Percentiles rank a stretch among this genome's conserved stretches.
Conservation (phyloP, 2,888 invertebrate genomes). For the Didymodactylos carnosus region DNA sequence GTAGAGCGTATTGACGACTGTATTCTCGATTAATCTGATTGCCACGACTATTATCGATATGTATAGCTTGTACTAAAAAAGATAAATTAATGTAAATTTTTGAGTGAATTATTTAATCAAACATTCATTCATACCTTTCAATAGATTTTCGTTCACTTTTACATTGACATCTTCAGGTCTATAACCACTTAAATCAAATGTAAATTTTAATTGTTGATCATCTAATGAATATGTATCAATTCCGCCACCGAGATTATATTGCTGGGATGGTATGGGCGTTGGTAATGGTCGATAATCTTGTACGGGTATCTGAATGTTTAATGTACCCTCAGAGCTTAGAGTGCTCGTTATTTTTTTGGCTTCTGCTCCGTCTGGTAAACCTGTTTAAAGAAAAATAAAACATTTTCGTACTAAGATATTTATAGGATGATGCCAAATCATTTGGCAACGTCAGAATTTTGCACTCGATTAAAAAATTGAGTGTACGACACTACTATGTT, state of each 20-base stretch:
- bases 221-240: background rate
- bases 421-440: no score
- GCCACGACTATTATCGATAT: conserved; percentile 2
- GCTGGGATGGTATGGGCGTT: conserved; percentile 1
- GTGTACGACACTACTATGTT: no score
- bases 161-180: conserved; percentile 14
- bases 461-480: no score
- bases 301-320: conserved; percentile 9
- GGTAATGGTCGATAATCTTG: background rate
- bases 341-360: conserved; percentile 8
- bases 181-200: conserved; percentile 14
- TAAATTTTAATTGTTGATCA: conserved; percentile 2
- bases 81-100: background rate
- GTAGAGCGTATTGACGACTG: conserved; percentile 9
- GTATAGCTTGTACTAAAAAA: conserved; percentile 8
- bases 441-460: no score
- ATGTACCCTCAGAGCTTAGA: conserved; percentile 6
- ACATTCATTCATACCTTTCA: background rate
- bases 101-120: background rate
- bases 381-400: no score
- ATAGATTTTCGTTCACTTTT: conserved; percentile 13
- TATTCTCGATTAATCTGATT: conserved; percentile 13
- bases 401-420: no score
- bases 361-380: conserved; percentile 11
- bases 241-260: background rate